phyloP scores from a whole-genome alignment of 2,797 vertebrate genomes.

The Chelon labrosus region DNA sequence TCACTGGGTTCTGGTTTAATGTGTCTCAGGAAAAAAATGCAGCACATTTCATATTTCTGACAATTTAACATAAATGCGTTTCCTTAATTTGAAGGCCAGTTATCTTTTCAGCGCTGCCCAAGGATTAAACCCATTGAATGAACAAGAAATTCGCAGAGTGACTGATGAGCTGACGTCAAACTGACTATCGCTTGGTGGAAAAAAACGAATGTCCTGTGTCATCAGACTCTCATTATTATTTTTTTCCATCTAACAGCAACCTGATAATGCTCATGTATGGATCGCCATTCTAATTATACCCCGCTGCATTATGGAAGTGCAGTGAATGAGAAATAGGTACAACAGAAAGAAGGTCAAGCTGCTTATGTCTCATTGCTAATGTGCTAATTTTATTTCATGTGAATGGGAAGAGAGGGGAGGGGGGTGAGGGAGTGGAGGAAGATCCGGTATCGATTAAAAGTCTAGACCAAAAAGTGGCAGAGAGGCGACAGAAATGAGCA shows the following conservation, averaged over 20 bases:
- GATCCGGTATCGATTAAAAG: slow-evolving; percentile 60
- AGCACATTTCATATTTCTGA: slow-evolving; percentile 44
- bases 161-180: slow-evolving; percentile 72
- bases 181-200: slow-evolving; percentile 31
- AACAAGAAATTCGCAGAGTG: slow-evolving; percentile 45
- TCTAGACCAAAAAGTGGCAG: slow-evolving; percentile 58
- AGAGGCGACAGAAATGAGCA: slow-evolving; percentile 52
- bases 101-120: slow-evolving; percentile 52
- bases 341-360: slow-evolving; percentile 69
- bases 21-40: slow-evolving; percentile 32
- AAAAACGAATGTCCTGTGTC: slow-evolving; percentile 55
- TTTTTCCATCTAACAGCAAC: slow-evolving; percentile 51
- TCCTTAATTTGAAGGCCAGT: slow-evolving; percentile 54
- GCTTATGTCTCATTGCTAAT: slow-evolving; percentile 57
- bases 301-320: slow-evolving; percentile 62
- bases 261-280: slow-evolving; percentile 60
- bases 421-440: slow-evolving; percentile 3
- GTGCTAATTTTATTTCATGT: slow-evolving; percentile 59
- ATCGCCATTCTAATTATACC: slow-evolving; percentile 66
- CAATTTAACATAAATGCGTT: slow-evolving; percentile 51
- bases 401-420: slow-evolving; percentile 26
- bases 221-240: slow-evolving; percentile 62
- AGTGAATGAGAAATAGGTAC: slow-evolving; percentile 57
- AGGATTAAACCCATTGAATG: slow-evolving; percentile 41
- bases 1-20: slow-evolving; percentile 18